These are phyloP conservation scores for Drosophila arizonae DNA, from an alignment of 1,140 invertebrate genomes.

Conservation along the genomic window DNA sequence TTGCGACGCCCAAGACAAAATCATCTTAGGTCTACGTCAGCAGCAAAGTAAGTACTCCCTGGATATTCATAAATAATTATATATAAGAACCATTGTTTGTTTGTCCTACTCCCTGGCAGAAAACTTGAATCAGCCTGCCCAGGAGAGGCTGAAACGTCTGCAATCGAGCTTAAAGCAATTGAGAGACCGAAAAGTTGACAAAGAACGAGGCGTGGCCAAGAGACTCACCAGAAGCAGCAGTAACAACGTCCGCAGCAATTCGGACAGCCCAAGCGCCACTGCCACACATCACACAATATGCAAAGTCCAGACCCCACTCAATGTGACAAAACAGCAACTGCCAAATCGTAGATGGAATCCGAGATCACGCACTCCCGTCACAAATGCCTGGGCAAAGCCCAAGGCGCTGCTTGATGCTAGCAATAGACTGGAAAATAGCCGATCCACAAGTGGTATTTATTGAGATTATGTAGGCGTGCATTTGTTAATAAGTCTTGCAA, in stretches of 20 bases:
- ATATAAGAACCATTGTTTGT: background rate
- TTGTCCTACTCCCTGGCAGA: slow-evolving; percentile 8
- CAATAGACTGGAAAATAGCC: slow-evolving; percentile 30
- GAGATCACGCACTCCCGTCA: background rate
- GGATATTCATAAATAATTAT: no score
- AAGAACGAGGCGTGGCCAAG: slow-evolving; percentile 1
- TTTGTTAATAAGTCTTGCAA: background rate
- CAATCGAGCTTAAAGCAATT: slow-evolving; percentile 51
- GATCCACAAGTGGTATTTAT: slow-evolving; percentile 42
- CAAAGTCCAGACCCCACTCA: background rate
- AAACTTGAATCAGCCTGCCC: slow-evolving; percentile 48
- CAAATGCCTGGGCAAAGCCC: slow-evolving; percentile 57
- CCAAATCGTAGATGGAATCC: background rate
- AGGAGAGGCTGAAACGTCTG: slow-evolving; percentile 69
- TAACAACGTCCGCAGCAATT: background rate
- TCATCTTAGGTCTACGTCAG: background rate
- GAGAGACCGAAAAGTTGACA: slow-evolving; percentile 12
- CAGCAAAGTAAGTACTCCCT: slow-evolving; percentile 20
- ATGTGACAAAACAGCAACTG: no score
- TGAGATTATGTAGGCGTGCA: no score
- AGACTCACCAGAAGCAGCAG: background rate
- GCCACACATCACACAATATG: background rate
- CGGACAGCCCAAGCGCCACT: background rate
- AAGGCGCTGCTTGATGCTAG: slow-evolving; percentile 60
- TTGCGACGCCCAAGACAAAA: background rate